Evolutionary conservation across 1,140 invertebrate species (phyloP).

Genomic region (Caenorhabditis inopinata): DNA sequence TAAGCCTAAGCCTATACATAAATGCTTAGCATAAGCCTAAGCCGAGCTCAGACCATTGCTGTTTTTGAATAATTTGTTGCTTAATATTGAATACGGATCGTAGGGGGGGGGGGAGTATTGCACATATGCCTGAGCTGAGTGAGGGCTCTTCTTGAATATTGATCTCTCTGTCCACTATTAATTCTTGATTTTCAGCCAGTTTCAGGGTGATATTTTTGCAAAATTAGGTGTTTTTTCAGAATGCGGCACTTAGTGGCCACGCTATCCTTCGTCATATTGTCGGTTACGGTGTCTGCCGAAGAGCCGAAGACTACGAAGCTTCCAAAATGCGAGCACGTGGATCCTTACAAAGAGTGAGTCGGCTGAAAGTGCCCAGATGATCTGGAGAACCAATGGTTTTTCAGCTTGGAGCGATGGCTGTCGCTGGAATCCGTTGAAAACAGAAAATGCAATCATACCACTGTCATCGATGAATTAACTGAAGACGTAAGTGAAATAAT

Average conservation of each 20-base stretch:
- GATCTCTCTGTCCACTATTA: not conserved
- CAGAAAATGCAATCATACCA: slow-evolving; percentile 40
- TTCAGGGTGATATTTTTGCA: too few species aligned
- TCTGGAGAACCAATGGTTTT: too few species aligned
- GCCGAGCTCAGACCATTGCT: too few species aligned
- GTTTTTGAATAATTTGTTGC: too few species aligned
- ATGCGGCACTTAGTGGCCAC: not conserved
- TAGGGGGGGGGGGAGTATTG: too few species aligned
- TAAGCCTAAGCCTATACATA: too few species aligned
- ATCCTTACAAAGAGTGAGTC: slow-evolving; percentile 46
- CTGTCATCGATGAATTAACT: not conserved
- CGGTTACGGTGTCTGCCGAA: not conserved
- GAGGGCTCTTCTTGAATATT: too few species aligned
- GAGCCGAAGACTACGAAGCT: not conserved
- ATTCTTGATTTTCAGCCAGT: not conserved
- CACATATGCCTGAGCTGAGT: too few species aligned
- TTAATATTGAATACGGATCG: too few species aligned
- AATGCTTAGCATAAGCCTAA: too few species aligned
- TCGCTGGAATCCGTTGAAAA: not conserved
- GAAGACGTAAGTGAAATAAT: not conserved
- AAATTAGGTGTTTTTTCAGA: not conserved
- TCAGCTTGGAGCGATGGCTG: slow-evolving; percentile 46
- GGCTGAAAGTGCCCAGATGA: too few species aligned
- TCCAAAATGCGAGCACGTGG: slow-evolving; percentile 43
- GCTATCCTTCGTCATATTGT: not conserved